Percentiles rank a stretch among this genome's conserved stretches.
Conservation (phyloP, 1,140 invertebrate genomes). For the Ditylenchus dipsaci region DNA sequence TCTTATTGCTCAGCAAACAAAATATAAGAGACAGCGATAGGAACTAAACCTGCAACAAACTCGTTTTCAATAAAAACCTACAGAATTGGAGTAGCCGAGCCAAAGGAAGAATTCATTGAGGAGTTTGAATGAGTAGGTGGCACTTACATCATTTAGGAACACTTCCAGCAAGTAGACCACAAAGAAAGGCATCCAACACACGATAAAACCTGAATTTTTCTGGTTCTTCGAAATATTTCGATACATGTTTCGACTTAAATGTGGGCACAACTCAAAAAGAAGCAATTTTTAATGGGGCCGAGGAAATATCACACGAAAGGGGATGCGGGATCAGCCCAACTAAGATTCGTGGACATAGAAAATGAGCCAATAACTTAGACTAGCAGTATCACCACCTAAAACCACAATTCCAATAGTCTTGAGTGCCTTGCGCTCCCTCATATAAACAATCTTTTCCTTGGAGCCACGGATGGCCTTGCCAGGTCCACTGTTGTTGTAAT, state of each 20-base stretch:
- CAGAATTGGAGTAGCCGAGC: slow-evolving; percentile 62
- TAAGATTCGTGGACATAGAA: no score
- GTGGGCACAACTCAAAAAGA: no score
- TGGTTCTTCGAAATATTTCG: no score
- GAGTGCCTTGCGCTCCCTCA: slow-evolving; percentile 61
- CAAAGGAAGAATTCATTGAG: slow-evolving; percentile 58
- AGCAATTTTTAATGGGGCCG: no score
- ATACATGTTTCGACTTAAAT: no score
- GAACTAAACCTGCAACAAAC: no score
- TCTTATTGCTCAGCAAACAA: no score
- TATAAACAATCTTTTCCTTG: slow-evolving; percentile 57
- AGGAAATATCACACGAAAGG: no score
- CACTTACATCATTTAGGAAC: slow-evolving; percentile 39
- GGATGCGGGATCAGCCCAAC: no score
- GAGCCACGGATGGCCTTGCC: slow-evolving; percentile 47
- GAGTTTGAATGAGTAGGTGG: slow-evolving; percentile 41
- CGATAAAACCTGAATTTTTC: slow-evolving; percentile 58
- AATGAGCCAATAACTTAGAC: no score
- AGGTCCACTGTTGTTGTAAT: slow-evolving; percentile 30
- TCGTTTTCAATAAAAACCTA: slow-evolving; percentile 9
- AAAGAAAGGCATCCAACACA: slow-evolving; percentile 63
- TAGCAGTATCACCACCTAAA: slow-evolving; percentile 42
- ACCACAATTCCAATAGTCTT: slow-evolving; percentile 63
- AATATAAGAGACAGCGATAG: no score
- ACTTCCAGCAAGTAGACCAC: slow-evolving; percentile 61